Percentiles rank a stretch among this genome's conserved stretches.
Conservation (phyloP, 2,113 vertebrate species). For the Centrocercus urophasianus region DNA sequence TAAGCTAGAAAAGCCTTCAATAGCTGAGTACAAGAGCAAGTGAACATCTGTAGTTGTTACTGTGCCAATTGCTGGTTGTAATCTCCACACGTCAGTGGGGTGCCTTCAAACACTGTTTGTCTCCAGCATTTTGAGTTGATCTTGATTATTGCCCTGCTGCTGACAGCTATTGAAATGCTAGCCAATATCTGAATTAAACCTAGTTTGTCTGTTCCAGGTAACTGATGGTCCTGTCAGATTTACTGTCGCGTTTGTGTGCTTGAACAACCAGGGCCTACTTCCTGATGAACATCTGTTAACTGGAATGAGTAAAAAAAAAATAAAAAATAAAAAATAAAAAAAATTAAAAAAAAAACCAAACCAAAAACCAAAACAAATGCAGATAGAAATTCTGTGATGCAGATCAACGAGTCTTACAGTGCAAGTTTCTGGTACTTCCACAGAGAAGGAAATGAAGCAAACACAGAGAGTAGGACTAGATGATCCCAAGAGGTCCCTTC, state of each 20-base stretch:
- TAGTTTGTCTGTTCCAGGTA: not conserved
- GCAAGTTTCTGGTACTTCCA: not conserved
- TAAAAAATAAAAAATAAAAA: too few species aligned
- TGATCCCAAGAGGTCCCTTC: not conserved
- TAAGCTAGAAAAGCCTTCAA: not conserved
- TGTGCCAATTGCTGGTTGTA: not conserved
- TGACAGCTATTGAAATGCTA: not conserved
- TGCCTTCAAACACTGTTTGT: fast-evolving
- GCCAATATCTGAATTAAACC: not conserved
- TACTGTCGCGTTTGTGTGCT: not conserved
- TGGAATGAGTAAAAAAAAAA: not conserved
- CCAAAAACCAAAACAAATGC: not conserved
- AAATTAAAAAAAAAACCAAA: too few species aligned
- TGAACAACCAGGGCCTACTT: not conserved
- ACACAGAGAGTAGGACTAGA: fast-evolving
- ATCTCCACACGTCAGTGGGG: not conserved
- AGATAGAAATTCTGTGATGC: not conserved
- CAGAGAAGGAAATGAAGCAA: not conserved
- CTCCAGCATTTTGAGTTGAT: not conserved
- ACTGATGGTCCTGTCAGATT: not conserved
- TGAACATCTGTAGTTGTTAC: fast-evolving
- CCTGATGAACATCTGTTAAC: not conserved
- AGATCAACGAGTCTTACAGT: fast-evolving
- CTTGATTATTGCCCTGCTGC: not conserved
- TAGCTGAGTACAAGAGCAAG: not conserved